phyloP scores from a whole-genome alignment of 2,888 invertebrate genomes.

The Helobdella robusta region DNA sequence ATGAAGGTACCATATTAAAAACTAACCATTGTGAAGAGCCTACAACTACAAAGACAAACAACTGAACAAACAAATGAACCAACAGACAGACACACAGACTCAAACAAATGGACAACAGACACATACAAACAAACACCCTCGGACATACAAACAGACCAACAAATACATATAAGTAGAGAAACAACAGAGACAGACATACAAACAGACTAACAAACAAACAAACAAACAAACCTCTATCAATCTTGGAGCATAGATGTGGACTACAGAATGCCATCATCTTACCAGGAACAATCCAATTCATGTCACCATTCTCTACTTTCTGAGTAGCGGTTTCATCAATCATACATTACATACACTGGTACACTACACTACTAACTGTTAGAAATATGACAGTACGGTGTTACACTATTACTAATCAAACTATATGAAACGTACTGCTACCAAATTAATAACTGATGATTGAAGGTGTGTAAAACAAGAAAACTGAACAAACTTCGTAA shows the following conservation, averaged over 20 bases:
- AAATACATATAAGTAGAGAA: constrained; percentile 7
- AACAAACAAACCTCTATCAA: constrained; percentile 63
- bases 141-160: constrained; percentile 12
- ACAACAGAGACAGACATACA: constrained; percentile 15
- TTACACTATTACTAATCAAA: neutral
- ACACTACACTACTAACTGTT: too few relatives aligned
- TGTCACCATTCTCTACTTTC: constrained; percentile 40
- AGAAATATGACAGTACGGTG: neutral
- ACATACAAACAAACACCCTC: constrained; percentile 15
- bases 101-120: constrained; percentile 13
- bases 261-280: constrained; percentile 97
- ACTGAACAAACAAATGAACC: neutral
- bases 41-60: constrained; percentile 7
- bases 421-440: neutral
- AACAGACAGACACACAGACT: constrained; percentile 15
- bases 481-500: too few relatives aligned
- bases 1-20: too few relatives aligned
- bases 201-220: neutral
- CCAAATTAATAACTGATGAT: neutral
- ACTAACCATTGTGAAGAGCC: too few relatives aligned
- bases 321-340: constrained; percentile 1
- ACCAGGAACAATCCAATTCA: constrained; percentile 95
- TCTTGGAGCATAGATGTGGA: constrained; percentile 77
- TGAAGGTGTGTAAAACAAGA: neutral
- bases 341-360: neutral